Conservation (phyloP, 1,140 invertebrate species). For the Penaeus japonicus region DNA sequence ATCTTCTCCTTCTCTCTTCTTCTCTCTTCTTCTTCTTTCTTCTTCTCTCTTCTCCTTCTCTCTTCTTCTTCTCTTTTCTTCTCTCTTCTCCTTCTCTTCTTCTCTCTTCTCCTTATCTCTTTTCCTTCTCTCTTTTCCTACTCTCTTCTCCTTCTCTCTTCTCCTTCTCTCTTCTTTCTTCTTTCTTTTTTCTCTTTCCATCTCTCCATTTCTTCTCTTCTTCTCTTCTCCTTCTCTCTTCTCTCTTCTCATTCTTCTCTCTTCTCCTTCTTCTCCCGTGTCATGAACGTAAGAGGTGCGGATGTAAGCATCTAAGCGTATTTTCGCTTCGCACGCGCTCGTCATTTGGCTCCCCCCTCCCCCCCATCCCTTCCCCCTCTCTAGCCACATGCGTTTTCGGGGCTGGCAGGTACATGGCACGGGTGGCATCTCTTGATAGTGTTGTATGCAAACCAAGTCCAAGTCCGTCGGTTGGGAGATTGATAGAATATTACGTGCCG, state of each 20-base stretch:
- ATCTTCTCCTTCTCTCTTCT: neutral
- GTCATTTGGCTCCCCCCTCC: neutral
- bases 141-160: neutral
- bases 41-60: constrained; percentile 8
- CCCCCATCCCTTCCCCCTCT: neutral
- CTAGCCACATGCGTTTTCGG: neutral
- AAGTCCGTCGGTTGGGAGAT: too few species aligned
- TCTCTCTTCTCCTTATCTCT: neutral
- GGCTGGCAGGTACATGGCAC: too few species aligned
- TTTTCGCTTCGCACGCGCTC: too few species aligned
- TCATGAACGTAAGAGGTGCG: too few species aligned
- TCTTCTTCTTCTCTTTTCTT: neutral
- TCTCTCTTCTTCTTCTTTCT: constrained; percentile 1
- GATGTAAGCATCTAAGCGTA: too few species aligned
- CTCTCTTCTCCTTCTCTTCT: neutral
- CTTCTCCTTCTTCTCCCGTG: neutral
- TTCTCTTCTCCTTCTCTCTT: too few species aligned
- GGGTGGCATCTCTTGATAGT: too few species aligned
- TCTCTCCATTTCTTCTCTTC: neutral
- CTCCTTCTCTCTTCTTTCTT: neutral
- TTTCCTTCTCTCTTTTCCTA: neutral
- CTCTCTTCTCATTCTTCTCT: neutral
- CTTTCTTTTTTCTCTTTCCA: neutral
- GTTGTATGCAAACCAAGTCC: too few species aligned
- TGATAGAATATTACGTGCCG: neutral